Percentiles rank a stretch among this genome's conserved stretches.
phyloP scores from a whole-genome alignment of 1,140 invertebrate genomes.

The Drosophila asahinai region DNA sequence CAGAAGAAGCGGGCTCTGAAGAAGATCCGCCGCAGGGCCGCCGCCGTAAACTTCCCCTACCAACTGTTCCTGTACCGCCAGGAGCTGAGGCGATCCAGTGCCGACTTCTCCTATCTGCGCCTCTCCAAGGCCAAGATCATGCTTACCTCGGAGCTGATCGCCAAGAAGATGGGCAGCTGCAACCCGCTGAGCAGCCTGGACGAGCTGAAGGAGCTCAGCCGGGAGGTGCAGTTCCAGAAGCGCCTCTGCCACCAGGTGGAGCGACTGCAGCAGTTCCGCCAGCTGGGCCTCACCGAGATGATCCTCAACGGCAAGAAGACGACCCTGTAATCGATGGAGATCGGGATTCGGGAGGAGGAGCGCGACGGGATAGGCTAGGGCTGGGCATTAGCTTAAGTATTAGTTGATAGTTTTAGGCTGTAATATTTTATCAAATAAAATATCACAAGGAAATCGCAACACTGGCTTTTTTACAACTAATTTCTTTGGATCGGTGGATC shows the following conservation, averaged over 20 bases:
- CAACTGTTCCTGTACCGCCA: slow-evolving; percentile 67
- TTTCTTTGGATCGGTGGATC: not conserved
- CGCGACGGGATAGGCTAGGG: slow-evolving; percentile 13
- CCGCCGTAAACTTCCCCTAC: slow-evolving; percentile 47
- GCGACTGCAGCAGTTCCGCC: slow-evolving; percentile 61
- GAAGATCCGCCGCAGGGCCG: not conserved
- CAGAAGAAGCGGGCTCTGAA: slow-evolving; percentile 29
- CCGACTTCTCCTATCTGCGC: slow-evolving; percentile 64
- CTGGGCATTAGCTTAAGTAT: slow-evolving; percentile 49
- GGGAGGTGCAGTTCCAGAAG: slow-evolving; percentile 74
- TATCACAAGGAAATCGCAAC: slow-evolving; percentile 44
- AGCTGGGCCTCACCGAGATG: slow-evolving; percentile 64
- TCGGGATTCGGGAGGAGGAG: not conserved
- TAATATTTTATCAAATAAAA: slow-evolving; percentile 81
- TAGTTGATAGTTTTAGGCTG: slow-evolving; percentile 44
- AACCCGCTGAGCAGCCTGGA: slow-evolving; percentile 52
- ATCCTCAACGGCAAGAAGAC: slow-evolving; percentile 63
- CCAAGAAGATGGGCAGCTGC: slow-evolving; percentile 45
- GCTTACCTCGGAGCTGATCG: slow-evolving; percentile 58
- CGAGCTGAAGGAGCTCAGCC: slow-evolving; percentile 67
- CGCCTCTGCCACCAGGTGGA: slow-evolving; percentile 59
- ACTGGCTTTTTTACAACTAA: not conserved
- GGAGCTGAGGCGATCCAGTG: slow-evolving; percentile 48
- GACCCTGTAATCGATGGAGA: slow-evolving; percentile 28
- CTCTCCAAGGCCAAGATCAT: slow-evolving; percentile 61